Evolutionary conservation across 2,888 invertebrate species (phyloP).

Genomic region (Alentia gelatinosa): DNA sequence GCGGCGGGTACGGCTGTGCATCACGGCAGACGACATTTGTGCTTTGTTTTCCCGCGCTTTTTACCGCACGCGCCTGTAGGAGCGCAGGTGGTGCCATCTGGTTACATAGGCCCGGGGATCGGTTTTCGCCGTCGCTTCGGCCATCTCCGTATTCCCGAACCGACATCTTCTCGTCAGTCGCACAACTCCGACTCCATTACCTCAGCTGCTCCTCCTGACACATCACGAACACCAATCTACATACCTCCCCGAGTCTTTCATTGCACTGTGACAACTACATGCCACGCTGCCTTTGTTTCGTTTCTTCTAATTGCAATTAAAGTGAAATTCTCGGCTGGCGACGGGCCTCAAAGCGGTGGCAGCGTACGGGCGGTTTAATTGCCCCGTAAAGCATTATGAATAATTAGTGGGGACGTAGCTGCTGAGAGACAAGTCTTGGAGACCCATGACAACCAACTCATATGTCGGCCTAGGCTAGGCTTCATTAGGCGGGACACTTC

Average conservation of each 20-base stretch:
- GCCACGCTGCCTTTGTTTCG: not conserved
- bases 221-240: not conserved
- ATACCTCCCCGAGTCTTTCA: not conserved
- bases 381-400: constrained; percentile 14
- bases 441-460: not conserved
- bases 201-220: not conserved
- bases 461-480: not conserved
- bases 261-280: not conserved
- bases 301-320: constrained; percentile 27
- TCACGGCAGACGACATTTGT: constrained; percentile 30
- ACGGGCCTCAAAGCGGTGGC: not conserved
- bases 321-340: constrained; percentile 8
- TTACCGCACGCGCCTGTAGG: not conserved
- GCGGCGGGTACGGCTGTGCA: not conserved
- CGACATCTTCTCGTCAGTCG: not conserved
- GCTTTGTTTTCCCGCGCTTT: not conserved
- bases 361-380: not conserved
- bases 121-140: too few relatives aligned
- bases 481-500: not conserved
- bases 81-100: constrained; percentile 14
- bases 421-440: not conserved
- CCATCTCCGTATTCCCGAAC: too few relatives aligned
- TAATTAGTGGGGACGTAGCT: not conserved
- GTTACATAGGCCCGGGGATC: not conserved
- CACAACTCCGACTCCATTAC: not conserved